Percentiles rank a stretch among this genome's conserved stretches.
These are phyloP conservation scores for Podarcis muralis DNA, from an alignment of 2,113 vertebrate genomes.

Conservation along the genomic window DNA sequence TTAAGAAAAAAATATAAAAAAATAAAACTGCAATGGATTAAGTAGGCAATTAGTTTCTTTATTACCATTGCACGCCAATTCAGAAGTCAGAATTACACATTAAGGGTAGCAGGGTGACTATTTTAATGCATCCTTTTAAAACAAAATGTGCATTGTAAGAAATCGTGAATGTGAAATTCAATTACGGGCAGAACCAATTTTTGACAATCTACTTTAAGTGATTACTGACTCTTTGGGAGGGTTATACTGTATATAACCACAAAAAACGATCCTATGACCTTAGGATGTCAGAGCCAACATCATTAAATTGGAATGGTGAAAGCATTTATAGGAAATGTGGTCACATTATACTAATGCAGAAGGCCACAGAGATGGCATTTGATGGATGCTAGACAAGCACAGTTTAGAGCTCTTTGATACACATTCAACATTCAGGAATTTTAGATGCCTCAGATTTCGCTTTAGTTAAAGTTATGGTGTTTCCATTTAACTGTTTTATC, in stretches of 20 bases:
- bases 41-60: not conserved
- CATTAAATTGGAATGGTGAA: constrained; percentile 7
- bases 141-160: not conserved
- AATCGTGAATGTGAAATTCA: not conserved
- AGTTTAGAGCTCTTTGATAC: not conserved
- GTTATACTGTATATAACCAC: not conserved
- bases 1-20: not conserved
- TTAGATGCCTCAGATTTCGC: not conserved
- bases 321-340: constrained; percentile 19
- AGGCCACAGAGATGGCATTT: not conserved
- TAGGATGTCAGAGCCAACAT: not conserved
- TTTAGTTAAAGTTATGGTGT: not conserved
- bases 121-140: constrained; percentile 1
- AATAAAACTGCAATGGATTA: not conserved
- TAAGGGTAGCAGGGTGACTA: not conserved
- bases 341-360: not conserved
- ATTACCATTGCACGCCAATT: not conserved
- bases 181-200: not conserved
- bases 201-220: not conserved
- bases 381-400: not conserved
- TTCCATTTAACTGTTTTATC: not conserved
- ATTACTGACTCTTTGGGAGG: constrained; percentile 11
- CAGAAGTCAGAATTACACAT: constrained; percentile 1
- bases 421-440: not conserved
- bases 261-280: constrained; percentile 27